These are phyloP conservation scores for Buceros bicornis DNA, from an alignment of 2,797 vertebrate genomes.

Conservation along the genomic window DNA sequence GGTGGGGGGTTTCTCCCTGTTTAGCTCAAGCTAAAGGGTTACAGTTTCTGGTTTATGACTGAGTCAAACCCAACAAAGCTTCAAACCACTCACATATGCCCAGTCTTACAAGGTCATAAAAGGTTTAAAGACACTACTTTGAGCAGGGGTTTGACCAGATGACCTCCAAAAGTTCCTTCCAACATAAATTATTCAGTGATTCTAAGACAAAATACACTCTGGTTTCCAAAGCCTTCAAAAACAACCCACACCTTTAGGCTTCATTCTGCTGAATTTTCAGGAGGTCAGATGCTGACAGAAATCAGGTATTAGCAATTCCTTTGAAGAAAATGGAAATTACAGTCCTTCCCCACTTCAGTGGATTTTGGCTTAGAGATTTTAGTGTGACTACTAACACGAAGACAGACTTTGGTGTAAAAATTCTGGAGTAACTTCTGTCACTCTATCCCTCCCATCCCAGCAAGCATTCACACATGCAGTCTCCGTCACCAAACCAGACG, in stretches of 20 bases:
- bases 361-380: not conserved
- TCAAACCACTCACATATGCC: not conserved
- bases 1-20: not conserved
- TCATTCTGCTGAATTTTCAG: constrained; percentile 35
- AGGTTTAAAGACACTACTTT: constrained; percentile 6
- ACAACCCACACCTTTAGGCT: not conserved
- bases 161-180: constrained; percentile 30
- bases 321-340: constrained; percentile 11
- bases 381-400: not conserved
- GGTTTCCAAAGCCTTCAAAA: not conserved
- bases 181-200: constrained; percentile 32
- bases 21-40: not conserved
- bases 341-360: not conserved
- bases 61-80: not conserved
- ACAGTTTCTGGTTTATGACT: not conserved
- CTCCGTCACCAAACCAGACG: not conserved
- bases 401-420: not conserved
- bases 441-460: not conserved
- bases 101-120: not conserved
- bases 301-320: constrained; percentile 19
- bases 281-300: constrained; percentile 34
- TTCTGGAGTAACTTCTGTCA: not conserved
- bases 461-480: fast-evolving
- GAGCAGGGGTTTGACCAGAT: not conserved
- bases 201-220: constrained; percentile 3